Evolutionary conservation across 2,113 vertebrate species (phyloP).

Genomic region (Malurus elegans): DNA sequence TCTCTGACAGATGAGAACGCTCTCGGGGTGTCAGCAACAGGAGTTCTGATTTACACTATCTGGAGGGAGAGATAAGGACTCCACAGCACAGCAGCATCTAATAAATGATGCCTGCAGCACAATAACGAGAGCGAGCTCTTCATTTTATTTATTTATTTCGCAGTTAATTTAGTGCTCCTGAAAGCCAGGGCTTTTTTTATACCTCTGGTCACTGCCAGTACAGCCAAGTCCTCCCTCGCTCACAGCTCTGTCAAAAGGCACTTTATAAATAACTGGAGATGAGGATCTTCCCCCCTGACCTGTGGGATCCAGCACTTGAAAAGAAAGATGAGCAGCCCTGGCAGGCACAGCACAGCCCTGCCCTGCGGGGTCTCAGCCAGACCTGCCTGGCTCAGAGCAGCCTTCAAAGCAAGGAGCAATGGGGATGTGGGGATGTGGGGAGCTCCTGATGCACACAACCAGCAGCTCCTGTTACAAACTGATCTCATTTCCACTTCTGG

Average conservation of each 20-base stretch:
- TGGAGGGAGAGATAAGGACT: constrained; percentile 69
- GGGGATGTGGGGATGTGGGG: neutral
- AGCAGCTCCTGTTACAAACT: neutral
- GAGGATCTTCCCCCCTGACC: constrained; percentile 26
- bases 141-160: constrained; percentile 65
- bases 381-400: neutral
- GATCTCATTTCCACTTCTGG: neutral
- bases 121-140: constrained; percentile 27
- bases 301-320: constrained; percentile 2
- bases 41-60: constrained; percentile 69
- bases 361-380: neutral
- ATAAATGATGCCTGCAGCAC: constrained; percentile 59
- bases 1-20: constrained; percentile 62
- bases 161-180: constrained; percentile 53
- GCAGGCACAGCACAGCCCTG: neutral
- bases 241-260: neutral
- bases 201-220: neutral
- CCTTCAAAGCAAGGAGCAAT: neutral
- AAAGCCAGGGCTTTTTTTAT: constrained; percentile 24
- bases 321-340: neutral
- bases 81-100: constrained; percentile 43
- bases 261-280: constrained; percentile 47
- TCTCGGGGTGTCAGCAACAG: constrained; percentile 51
- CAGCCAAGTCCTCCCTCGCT: neutral
- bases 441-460: neutral